Evolutionary conservation across 2,888 invertebrate genomes (phyloP).

Genomic region (Eudasyphora cyanicolor): DNA sequence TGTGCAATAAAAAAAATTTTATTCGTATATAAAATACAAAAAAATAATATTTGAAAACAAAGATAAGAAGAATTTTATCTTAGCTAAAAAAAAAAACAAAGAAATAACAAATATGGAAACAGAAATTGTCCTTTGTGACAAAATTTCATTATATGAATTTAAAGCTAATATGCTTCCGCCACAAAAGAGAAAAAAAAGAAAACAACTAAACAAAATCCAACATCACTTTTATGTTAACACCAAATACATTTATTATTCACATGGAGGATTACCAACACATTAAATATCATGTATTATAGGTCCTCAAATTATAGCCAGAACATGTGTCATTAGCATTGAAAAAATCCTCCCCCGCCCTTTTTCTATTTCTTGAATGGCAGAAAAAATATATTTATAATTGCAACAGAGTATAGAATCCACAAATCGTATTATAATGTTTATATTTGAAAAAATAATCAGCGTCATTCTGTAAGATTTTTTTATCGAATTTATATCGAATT

Average conservation of each 20-base stretch:
- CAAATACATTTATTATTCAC: too few species aligned
- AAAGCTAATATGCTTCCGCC: not conserved
- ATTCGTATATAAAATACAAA: conserved; percentile 7
- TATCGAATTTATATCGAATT: too few species aligned
- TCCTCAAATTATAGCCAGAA: not conserved
- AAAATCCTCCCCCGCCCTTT: not conserved
- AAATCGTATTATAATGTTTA: not conserved
- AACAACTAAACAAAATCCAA: not conserved
- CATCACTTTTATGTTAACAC: not conserved
- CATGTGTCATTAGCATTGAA: not conserved
- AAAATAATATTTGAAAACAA: not conserved
- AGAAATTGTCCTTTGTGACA: not conserved
- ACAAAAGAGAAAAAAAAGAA: too few species aligned
- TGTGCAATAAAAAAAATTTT: conserved; percentile 20
- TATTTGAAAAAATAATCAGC: not conserved
- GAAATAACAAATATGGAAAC: too few species aligned
- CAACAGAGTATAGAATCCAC: not conserved
- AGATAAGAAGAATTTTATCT: not conserved
- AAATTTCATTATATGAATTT: not conserved
- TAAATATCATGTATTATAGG: not conserved
- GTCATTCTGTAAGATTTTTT: too few species aligned
- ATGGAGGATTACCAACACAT: too few species aligned
- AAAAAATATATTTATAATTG: not conserved
- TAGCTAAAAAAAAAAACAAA: not conserved
- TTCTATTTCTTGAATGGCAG: too few species aligned